A percentile compares a stretch with the other conserved stretches of the same genome.
These are phyloP conservation scores for Bujurquina vittata DNA, from an alignment of 2,113 vertebrate genomes.

Conservation along the genomic window DNA sequence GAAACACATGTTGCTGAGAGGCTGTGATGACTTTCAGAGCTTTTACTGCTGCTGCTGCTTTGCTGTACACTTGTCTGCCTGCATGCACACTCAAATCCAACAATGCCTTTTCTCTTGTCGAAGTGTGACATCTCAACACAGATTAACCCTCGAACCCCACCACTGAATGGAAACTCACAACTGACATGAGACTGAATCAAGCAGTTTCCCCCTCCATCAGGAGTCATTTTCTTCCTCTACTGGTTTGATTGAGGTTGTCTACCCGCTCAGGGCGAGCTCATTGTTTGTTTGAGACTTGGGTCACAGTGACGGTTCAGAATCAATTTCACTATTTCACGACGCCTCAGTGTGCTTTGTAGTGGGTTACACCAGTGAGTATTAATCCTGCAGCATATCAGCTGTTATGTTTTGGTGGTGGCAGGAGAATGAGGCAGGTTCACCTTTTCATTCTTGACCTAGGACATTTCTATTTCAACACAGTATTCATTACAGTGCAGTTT, in stretches of 20 bases:
- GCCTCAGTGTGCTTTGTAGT: constrained; percentile 17
- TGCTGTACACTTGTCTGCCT: neutral
- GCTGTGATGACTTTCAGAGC: constrained; percentile 42
- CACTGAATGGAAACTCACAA: neutral
- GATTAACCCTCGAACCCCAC: constrained; percentile 19
- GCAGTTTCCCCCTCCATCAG: neutral
- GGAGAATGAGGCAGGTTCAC: constrained; percentile 28
- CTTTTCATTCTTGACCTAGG: neutral
- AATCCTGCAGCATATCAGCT: neutral
- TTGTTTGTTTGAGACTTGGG: constrained; percentile 34
- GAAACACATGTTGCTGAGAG: constrained; percentile 69
- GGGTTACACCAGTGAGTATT: constrained; percentile 63
- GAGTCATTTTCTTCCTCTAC: constrained; percentile 12
- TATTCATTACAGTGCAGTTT: neutral
- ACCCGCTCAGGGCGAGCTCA: constrained; percentile 10
- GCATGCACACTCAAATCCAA: neutral
- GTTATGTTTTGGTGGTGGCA: neutral
- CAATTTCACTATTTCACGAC: constrained; percentile 22
- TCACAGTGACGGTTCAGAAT: constrained; percentile 21
- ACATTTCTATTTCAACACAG: constrained; percentile 15
- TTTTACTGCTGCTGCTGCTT: neutral
- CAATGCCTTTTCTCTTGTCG: constrained; percentile 31
- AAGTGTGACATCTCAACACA: constrained; percentile 38
- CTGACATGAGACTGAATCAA: constrained; percentile 46
- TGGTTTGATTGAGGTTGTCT: constrained; percentile 40